Conservation (phyloP, 2,888 invertebrate genomes). For the Orchesellides sinensis region DNA sequence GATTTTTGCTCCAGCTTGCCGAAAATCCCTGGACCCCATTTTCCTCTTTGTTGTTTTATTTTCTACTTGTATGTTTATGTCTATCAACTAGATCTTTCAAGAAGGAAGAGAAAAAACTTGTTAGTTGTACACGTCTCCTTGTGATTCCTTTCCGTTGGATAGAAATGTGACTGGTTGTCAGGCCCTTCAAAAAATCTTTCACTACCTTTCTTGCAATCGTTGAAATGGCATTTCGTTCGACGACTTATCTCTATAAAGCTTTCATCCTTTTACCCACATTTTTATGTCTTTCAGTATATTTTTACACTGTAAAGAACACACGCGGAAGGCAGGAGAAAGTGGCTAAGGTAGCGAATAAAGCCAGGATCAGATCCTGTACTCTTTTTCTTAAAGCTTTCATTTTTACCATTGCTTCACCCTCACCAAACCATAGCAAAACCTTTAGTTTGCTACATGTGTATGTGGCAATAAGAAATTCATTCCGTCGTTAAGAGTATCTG, state of each 20-base stretch:
- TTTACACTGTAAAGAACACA: constrained; percentile 13
- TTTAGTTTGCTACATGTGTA: background rate
- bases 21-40: constrained; percentile 37
- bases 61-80: constrained; percentile 52
- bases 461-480: constrained; percentile 37
- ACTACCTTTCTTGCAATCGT: constrained; percentile 25
- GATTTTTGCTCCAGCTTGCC: constrained; percentile 6
- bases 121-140: constrained; percentile 36
- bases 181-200: constrained; percentile 44
- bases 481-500: constrained; percentile 43
- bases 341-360: constrained; percentile 52
- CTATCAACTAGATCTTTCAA: constrained; percentile 46
- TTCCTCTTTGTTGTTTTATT: constrained; percentile 49
- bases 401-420: constrained; percentile 16
- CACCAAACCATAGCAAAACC: background rate
- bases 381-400: constrained; percentile 19
- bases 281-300: constrained; percentile 43
- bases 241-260: constrained; percentile 65
- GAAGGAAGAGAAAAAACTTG: constrained; percentile 44
- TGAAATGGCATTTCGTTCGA: constrained; percentile 55
- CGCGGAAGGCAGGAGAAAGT: constrained; percentile 14
- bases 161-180: constrained; percentile 62
- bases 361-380: constrained; percentile 60
- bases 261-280: constrained; percentile 61
- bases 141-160: constrained; percentile 26